Evolutionary conservation across 2,797 vertebrate genomes (phyloP).

Genomic region (Enteromius trimaculatus): DNA sequence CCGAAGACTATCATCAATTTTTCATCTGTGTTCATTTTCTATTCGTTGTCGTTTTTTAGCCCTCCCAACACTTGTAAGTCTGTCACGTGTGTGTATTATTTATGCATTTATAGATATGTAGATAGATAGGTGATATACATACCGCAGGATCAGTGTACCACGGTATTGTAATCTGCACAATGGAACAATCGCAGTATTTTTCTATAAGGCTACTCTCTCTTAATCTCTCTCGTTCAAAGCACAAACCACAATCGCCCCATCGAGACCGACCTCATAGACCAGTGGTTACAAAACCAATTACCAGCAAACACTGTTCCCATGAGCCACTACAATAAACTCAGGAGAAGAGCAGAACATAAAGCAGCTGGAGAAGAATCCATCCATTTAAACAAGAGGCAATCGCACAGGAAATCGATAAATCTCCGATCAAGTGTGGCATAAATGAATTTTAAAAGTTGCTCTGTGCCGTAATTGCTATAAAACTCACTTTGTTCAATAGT

Average conservation of each 20-base stretch:
- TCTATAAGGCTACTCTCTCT: not conserved
- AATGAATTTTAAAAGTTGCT: constrained; percentile 32
- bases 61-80: not conserved
- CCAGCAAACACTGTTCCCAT: constrained; percentile 30
- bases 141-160: too few species aligned
- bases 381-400: not conserved
- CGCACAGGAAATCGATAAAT: constrained; percentile 21
- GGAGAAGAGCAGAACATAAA: constrained; percentile 23
- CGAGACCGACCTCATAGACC: constrained; percentile 20
- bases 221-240: constrained; percentile 5
- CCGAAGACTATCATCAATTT: not conserved
- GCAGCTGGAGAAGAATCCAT: constrained; percentile 25
- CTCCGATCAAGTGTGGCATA: constrained; percentile 21
- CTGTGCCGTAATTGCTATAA: constrained; percentile 9
- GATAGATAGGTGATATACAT: too few species aligned
- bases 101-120: too few species aligned
- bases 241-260: constrained; percentile 1
- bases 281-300: constrained; percentile 42
- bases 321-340: constrained; percentile 13
- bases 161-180: not conserved
- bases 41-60: not conserved
- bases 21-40: constrained; percentile 4
- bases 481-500: constrained; percentile 13
- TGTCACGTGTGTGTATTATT: too few species aligned
- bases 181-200: not conserved